These are phyloP conservation scores for Syrphus vitripennis DNA, from an alignment of 2,888 invertebrate genomes.

Conservation along the genomic window DNA sequence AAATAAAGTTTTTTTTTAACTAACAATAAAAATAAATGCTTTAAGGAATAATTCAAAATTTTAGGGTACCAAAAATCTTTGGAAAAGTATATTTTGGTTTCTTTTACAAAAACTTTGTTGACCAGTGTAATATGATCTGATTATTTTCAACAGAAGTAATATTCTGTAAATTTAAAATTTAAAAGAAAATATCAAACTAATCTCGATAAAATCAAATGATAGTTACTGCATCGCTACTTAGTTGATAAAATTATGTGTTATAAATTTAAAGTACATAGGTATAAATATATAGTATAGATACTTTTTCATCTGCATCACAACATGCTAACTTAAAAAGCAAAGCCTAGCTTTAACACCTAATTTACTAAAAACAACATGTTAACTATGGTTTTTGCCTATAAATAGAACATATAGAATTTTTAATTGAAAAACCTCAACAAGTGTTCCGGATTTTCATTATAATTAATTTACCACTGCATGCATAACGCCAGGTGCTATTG, in stretches of 20 bases:
- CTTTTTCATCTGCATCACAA: neutral
- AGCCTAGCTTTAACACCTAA: conserved; percentile 10
- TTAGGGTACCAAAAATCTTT: too few relatives aligned
- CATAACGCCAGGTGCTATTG: neutral
- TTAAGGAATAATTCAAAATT: too few relatives aligned
- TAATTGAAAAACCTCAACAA: conserved; percentile 63
- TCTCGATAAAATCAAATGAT: neutral
- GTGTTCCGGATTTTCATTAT: conserved; percentile 26
- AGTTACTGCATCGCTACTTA: neutral
- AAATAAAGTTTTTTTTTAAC: too few relatives aligned
- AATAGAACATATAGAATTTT: neutral
- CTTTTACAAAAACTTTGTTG: too few relatives aligned
- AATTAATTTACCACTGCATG: conserved; percentile 15
- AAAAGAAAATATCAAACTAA: neutral
- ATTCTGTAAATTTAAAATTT: neutral
- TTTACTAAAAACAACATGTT: conserved; percentile 6
- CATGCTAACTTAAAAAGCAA: neutral
- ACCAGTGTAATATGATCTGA: too few relatives aligned
- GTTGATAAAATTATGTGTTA: neutral
- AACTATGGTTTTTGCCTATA: neutral
- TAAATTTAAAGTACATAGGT: neutral
- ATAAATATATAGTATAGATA: neutral
- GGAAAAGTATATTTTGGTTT: too few relatives aligned
- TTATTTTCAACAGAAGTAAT: too few relatives aligned
- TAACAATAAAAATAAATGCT: too few relatives aligned